Evolutionary conservation across 2,113 vertebrate genomes (phyloP), one percentile per base, ranked within the genome.

Genomic region (Mesitornis unicolor): DNA sequence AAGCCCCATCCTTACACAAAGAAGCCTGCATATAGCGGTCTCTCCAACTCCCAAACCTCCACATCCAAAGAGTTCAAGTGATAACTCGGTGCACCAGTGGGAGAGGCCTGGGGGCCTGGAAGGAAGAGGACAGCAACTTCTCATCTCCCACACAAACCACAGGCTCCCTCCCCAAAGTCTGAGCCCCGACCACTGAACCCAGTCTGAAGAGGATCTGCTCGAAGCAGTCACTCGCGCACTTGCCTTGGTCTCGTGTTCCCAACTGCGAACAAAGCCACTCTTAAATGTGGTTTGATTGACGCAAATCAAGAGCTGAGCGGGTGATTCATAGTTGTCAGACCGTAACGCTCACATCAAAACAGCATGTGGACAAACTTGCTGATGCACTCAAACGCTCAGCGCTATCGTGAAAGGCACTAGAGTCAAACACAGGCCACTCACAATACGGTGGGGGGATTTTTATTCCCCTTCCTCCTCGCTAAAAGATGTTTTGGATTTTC

Each of bases 261-360:
- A 50, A 26, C 63, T 25, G 88, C 15, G 5, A 78, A 96, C 97
- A 97, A 90, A 96, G 91, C 81, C 91, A 47, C 94, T 84, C 90
- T 97, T 87, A 96, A 95, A 95, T 95, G 97, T 93, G 96, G 97
- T 97, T 88, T 97, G 96, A 97, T 24, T 97, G 98, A 98, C 96
- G 97, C 95, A 97, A 96, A 96, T 90, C 89, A 83, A 29, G 95
- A 89, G 94, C 94, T 9, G 73, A 94, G 91, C 8, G n/a, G 76
- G 77, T 97, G 97, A 98, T 94, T 97, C 97, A 97, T 36, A 16
- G 56, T 9, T 86, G 94, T 93, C 94, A 68, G 75, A 67, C 84
- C 79, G 16, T 71, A 53, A 82, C 90, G 28, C 93, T 80, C n/a
- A 79, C 87, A 81, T 7, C 48, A 42, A 94, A 56, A 28, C 56